These are phyloP conservation scores for Panopea generosa DNA, from an alignment of 2,888 invertebrate genomes.

Conservation along the genomic window DNA sequence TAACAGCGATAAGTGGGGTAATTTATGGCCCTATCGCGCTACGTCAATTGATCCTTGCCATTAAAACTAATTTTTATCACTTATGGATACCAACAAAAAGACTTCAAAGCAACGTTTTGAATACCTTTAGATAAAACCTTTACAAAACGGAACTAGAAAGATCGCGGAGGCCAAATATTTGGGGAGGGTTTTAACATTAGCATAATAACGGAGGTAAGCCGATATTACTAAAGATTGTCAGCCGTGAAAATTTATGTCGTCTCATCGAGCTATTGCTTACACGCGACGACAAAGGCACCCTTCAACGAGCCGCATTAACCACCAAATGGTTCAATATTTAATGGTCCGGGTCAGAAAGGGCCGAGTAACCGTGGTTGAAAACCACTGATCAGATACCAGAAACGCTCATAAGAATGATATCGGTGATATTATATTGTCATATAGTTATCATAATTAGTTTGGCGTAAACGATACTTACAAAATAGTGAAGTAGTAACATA, in stretches of 20 bases:
- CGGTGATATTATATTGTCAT: too few species aligned
- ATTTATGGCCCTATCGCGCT: constrained; percentile 45
- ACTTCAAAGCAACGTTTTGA: constrained; percentile 51
- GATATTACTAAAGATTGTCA: constrained; percentile 40
- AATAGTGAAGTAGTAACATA: too few species aligned
- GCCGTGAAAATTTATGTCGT: constrained; percentile 52
- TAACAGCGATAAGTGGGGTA: constrained; percentile 35
- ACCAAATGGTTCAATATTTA: constrained; percentile 38
- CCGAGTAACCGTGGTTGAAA: too few species aligned
- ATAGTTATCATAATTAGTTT: too few species aligned
- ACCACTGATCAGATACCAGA: too few species aligned
- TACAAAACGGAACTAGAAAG: constrained; percentile 23
- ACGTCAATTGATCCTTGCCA: constrained; percentile 51
- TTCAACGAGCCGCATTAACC: constrained; percentile 36
- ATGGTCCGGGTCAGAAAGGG: constrained; percentile 5
- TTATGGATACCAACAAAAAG: constrained; percentile 41
- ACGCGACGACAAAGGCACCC: constrained; percentile 29
- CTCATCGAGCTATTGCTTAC: constrained; percentile 42
- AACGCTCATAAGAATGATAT: too few species aligned
- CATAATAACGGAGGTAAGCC: constrained; percentile 34
- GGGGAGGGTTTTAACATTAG: constrained; percentile 45
- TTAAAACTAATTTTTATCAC: constrained; percentile 60
- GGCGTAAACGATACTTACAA: too few species aligned
- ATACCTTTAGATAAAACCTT: constrained; percentile 44
- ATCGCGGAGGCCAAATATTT: constrained; percentile 37